Conservation (phyloP, 2,888 invertebrate species). For the Cryptocheilus praepositus region DNA sequence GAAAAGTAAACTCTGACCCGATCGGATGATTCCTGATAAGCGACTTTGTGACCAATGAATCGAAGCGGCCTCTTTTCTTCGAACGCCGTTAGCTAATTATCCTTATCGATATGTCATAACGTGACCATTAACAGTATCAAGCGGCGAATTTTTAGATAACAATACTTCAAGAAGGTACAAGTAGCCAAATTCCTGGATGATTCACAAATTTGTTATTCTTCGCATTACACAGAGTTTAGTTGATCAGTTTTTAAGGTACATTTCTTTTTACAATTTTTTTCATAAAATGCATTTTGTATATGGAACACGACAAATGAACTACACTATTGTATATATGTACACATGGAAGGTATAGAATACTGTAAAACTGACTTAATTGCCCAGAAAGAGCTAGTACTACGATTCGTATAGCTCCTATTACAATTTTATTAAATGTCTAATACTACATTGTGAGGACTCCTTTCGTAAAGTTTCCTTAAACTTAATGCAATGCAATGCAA, state of each 20-base stretch:
- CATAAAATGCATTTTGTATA: too few species aligned
- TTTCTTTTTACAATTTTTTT: too few species aligned
- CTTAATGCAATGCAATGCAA: slow-evolving; percentile 37
- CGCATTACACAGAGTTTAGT: too few species aligned
- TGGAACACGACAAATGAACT: not conserved
- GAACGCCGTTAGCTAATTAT: slow-evolving; percentile 20
- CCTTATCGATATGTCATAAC: slow-evolving; percentile 11
- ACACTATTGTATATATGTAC: not conserved
- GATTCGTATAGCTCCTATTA: not conserved
- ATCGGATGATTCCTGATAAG: slow-evolving; percentile 47
- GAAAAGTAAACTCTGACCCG: slow-evolving; percentile 42
- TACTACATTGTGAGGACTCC: slow-evolving; percentile 39
- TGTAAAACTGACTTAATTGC: not conserved
- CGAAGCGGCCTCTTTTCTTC: not conserved
- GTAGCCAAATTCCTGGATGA: not conserved
- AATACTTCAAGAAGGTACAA: not conserved
- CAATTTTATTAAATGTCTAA: slow-evolving; percentile 46
- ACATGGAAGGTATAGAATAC: slow-evolving; percentile 1
- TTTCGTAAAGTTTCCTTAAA: slow-evolving; percentile 20
- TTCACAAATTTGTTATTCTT: not conserved
- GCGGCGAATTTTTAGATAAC: too few species aligned
- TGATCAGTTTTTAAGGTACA: too few species aligned
- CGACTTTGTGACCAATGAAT: slow-evolving; percentile 32
- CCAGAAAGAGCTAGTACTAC: not conserved
- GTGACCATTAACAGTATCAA: too few species aligned